A percentile compares a stretch with the other conserved stretches of the same genome.
Evolutionary conservation across 2,797 vertebrate species (phyloP).

Genomic region (Ptychobarbus kaznakovi): DNA sequence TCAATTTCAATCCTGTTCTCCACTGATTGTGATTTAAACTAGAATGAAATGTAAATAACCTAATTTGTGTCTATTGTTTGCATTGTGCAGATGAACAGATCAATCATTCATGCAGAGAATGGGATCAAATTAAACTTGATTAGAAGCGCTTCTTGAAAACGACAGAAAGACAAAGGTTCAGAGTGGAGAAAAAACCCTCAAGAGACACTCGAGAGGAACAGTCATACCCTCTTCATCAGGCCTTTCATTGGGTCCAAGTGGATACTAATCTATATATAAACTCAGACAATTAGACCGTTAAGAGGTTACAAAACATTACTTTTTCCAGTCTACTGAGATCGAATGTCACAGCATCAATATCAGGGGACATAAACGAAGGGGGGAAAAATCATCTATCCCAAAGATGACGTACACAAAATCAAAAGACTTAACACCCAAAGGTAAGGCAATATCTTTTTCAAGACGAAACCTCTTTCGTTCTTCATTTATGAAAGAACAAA

Average conservation of each 20-base stretch:
- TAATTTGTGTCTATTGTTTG: not conserved
- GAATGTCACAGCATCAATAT: not conserved
- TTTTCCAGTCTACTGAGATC: not conserved
- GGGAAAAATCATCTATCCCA: not conserved
- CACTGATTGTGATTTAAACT: not conserved
- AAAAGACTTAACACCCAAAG: slow-evolving; percentile 7
- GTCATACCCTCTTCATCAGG: slow-evolving; percentile 43
- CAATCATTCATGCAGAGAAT: not conserved
- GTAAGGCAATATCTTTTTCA: not conserved
- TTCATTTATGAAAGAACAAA: slow-evolving; percentile 37
- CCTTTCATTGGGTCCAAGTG: slow-evolving; percentile 26
- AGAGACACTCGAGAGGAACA: slow-evolving; percentile 18
- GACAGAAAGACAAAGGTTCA: slow-evolving; percentile 23
- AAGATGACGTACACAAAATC: not conserved
- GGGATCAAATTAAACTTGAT: slow-evolving; percentile 42
- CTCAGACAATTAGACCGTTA: not conserved
- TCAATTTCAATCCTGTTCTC: not conserved
- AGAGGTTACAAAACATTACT: slow-evolving; percentile 22
- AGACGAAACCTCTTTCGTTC: not conserved
- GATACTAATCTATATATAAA: slow-evolving; percentile 24
- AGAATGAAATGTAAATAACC: slow-evolving; percentile 27
- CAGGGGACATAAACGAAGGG: not conserved
- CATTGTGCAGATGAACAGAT: slow-evolving; percentile 21
- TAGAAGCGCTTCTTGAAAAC: slow-evolving; percentile 21
- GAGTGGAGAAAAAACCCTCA: slow-evolving; percentile 4